A percentile compares a stretch with the other conserved stretches of the same genome.
Evolutionary conservation across 2,797 vertebrate species (phyloP).

Genomic region (Fratercula arctica): DNA sequence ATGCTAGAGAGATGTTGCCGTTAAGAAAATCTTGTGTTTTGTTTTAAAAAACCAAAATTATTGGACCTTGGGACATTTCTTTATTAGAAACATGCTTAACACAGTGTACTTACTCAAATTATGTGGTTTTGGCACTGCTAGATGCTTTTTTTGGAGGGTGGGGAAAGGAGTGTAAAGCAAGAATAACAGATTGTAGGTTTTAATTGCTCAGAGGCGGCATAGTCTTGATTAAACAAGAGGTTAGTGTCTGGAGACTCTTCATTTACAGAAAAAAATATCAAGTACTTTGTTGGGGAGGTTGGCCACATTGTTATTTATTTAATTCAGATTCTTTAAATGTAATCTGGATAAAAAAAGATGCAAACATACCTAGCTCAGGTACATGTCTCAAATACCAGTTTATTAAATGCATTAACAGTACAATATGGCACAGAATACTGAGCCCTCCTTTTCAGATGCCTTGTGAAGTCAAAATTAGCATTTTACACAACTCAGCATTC

Average conservation of each 20-base stretch:
- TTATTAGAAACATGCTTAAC: not conserved
- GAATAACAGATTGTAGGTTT: not conserved
- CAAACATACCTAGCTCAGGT: not conserved
- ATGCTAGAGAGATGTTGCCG: not conserved
- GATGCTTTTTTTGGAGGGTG: constrained; percentile 7
- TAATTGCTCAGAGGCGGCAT: not conserved
- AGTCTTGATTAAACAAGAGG: not conserved
- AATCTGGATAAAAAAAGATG: not conserved
- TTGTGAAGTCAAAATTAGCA: not conserved
- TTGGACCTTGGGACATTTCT: not conserved
- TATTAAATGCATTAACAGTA: not conserved
- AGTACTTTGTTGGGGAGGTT: not conserved
- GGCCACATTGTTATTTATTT: not conserved
- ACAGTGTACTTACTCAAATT: not conserved
- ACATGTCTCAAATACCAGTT: not conserved
- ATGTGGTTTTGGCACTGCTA: not conserved
- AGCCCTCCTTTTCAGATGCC: not conserved
- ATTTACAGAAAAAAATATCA: not conserved
- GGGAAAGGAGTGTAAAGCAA: not conserved
- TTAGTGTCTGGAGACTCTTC: not conserved
- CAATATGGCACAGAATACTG: not conserved
- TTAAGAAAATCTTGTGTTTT: not conserved
- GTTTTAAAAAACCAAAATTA: not conserved
- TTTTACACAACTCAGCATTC: not conserved
- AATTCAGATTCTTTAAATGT: not conserved